Evolutionary conservation across 2,888 invertebrate genomes (phyloP), one percentile per base, ranked within the genome.

Genomic region (Heterodera filipjevi): DNA sequence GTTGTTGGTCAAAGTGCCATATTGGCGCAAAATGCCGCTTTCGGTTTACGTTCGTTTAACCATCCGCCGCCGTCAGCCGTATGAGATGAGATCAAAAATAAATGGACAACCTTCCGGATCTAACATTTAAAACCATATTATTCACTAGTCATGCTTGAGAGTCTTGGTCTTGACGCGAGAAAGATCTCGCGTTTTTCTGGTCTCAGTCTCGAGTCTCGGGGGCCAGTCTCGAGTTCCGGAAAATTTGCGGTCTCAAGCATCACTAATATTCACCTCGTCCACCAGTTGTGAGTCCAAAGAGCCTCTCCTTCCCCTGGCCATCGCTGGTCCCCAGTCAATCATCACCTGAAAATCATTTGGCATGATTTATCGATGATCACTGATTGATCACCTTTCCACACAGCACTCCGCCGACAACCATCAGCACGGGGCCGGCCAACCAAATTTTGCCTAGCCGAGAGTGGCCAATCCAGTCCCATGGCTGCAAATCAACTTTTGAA

Each of bases 241-340:
- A 49, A 19, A 0, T 49, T 49, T 1, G 0, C n/a, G n/a, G n/a
- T n/a, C n/a, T n/a, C n/a, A 71, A 5, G 16, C 30, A 39, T 6
- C 6, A 10, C 2, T 6, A 3, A 39, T 12, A 27, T 32, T 2
- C 46, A 86, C 86, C 81, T 86, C 85, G 73, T 86, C 85, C 77
- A 84, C 78, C 12, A 87, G 70, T 27, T 83, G 74, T 1, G 86
- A 86, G 76, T 88, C 88, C 71, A 87, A 82, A 6, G 88, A 88
- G 27, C 85, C 86, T 68, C 86, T 82, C 59, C 88, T 78, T 12
- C 85, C 86, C 70, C 84, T 85, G 66, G 83, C 74, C 88, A 88
- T 88, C 5, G 89, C 89, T 12, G 89, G 89, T 44, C 88, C 88
- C 89, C 89, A 89, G 78, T 89, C 89, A 66, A 89, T 89, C 27